Base-by-base conservation (phyloP, 64 coral and sea anemone species). In the Actinia tenebrosa region DNA sequence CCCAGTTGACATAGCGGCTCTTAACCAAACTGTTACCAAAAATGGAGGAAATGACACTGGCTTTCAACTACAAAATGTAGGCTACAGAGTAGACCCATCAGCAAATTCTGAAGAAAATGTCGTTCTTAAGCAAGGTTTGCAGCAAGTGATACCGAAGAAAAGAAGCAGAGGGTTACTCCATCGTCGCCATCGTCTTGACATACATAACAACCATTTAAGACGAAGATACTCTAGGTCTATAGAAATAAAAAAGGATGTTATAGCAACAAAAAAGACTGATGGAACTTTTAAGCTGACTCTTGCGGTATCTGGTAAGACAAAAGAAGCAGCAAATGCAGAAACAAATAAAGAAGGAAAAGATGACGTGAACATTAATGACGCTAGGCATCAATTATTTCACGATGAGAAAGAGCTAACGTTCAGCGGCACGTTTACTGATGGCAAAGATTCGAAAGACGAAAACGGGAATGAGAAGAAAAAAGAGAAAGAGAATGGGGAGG, bases 321-420 rank as follows among this genome's bases (percentile, higher is more conserved):
- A 75, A 37, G 69, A 42, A 11, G 11, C n/a, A 1, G 69, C 11
- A 75, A 75, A 13, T 45, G 56, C 10, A 61, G 83, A 85, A 53
- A 85, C 60, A 64, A 85, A 61, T 85, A 44, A 59, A 62, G 56
- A 85, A 53, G 54, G 30, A 52, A 83, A 83, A 30, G 44, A 83
- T 83, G 80, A 75, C 25, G 69, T 42, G 6, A 30, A 75, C 10
- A 42, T 66, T 20, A 66, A 75, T 75, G 23, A 75, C 10, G 3
- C 69, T 14, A 75, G 26, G 10, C 7, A 75, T 75, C 23, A 75
- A 42, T 42, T 37, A 42, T 75, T 75, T 42, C 11, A 75, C 27
- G 69, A 61, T 22, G 83, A 10, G 10, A 85, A 85, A 64, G 5
- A 85, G 83, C 53, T 85, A 43, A 85, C 83, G 9, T 85, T 85